Evolutionary conservation across 2,797 vertebrate species (phyloP).

Genomic region (Coregonus sp.): DNA sequence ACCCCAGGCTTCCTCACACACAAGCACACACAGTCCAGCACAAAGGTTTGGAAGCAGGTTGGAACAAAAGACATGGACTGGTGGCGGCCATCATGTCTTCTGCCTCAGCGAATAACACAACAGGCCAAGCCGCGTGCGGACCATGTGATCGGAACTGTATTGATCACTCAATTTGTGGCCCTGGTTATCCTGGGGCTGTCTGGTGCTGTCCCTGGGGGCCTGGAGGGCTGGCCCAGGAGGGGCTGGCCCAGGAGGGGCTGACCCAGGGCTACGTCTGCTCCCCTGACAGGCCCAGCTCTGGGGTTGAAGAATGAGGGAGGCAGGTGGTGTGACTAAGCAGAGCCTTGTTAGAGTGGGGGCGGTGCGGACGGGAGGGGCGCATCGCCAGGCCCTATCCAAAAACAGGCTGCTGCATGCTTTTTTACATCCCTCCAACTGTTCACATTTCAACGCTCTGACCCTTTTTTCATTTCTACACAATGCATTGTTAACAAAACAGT

Average conservation of each 20-base stretch:
- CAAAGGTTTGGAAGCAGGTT: not conserved
- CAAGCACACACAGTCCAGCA: not conserved
- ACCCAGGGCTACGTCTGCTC: slow-evolving; percentile 75
- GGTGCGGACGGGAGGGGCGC: slow-evolving; percentile 27
- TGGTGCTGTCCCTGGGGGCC: slow-evolving; percentile 72
- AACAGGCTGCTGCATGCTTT: slow-evolving; percentile 68
- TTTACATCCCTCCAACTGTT: slow-evolving; percentile 89
- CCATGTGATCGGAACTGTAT: not conserved
- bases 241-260: slow-evolving; percentile 32
- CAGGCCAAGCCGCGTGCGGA: not conserved
- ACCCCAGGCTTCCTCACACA: not conserved
- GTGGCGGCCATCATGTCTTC: not conserved
- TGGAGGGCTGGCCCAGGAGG: not conserved
- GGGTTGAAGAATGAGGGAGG: slow-evolving; percentile 83
- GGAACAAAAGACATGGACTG: not conserved
- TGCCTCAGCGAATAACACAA: not conserved
- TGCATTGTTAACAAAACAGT: slow-evolving; percentile 86
- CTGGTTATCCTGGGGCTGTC: slow-evolving; percentile 78
- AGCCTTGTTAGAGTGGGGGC: slow-evolving; percentile 74
- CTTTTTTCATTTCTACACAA: slow-evolving; percentile 76
- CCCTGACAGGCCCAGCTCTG: slow-evolving; percentile 83
- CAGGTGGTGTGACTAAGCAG: slow-evolving; percentile 92
- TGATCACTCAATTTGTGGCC: slow-evolving; percentile 79
- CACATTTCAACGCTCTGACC: slow-evolving; percentile 80
- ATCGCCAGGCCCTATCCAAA: slow-evolving; percentile 75